Conservation (phyloP, 2,888 invertebrate genomes). For the Drosophila aldrichi region DNA sequence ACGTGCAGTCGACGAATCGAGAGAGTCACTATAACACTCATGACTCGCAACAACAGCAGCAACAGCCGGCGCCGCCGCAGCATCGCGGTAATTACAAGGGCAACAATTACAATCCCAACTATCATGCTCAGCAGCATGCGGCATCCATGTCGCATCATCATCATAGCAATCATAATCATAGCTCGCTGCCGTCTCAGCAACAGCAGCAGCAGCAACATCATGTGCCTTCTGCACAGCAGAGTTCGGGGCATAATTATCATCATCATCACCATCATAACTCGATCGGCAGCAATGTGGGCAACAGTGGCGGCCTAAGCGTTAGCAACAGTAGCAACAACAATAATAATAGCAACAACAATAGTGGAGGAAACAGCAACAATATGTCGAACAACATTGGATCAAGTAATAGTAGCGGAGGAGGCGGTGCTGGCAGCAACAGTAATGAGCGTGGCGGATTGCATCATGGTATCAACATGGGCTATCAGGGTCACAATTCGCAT, state of each 20-base stretch:
- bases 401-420: conserved; percentile 36
- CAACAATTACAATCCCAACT: conserved; percentile 82
- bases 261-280: conserved; percentile 65
- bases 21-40: conserved; percentile 75
- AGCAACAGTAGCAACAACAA: conserved; percentile 30
- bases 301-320: conserved; percentile 50
- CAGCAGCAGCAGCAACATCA: conserved; percentile 60
- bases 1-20: conserved; percentile 68
- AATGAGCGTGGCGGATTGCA: conserved; percentile 55
- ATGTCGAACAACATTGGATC: conserved; percentile 46
- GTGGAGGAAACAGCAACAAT: conserved; percentile 44
- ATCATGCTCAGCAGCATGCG: conserved; percentile 78
- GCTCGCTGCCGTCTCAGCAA: conserved; percentile 63
- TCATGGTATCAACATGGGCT: conserved; percentile 58
- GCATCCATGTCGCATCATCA: conserved; percentile 73
- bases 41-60: conserved; percentile 53
- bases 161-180: conserved; percentile 53
- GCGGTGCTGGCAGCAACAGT: conserved; percentile 32
- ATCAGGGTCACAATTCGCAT: conserved; percentile 74
- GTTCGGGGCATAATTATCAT: conserved; percentile 61
- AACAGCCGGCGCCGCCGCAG: conserved; percentile 47
- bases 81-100: conserved; percentile 83
- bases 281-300: conserved; percentile 65
- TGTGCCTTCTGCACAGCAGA: conserved; percentile 52
- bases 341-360: conserved; percentile 14